Evolutionary conservation across 2,113 vertebrate species (phyloP), one percentile per base, ranked within the genome.

Genomic region (Nycticorax nycticorax): DNA sequence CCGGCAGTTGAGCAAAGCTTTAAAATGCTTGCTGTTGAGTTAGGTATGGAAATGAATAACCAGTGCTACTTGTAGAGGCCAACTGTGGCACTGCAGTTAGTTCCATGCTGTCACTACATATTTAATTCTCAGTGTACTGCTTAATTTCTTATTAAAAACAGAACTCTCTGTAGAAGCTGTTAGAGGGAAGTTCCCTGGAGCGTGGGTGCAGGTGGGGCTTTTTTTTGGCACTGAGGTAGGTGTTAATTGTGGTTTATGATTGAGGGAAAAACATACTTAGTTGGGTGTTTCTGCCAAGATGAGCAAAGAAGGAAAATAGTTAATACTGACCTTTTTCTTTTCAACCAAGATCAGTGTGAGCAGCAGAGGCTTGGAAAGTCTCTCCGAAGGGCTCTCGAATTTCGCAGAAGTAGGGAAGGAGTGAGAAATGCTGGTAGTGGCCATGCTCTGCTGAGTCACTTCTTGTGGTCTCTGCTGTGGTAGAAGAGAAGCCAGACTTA

Each of bases 241-340:
- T 97, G 95, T 96, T 89, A 95, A 89, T 91, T 93, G 95, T 91
- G 92, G 94, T 73, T 89, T 85, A 16, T 95, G 84, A 87, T 33
- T 89, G 89, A 93, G 37, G 74, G 73, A 86, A 94, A 79, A 89
- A 69, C 37, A 3, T 37, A 71, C 72, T 74, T 63, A 64, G 88
- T 32, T 83, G 55, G 69, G 12, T 39, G 53, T 91, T 89, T 91
- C 86, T 97, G 92, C 77, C 76, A 82, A 92, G 80, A 85, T 87
- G 92, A 84, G 89, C 66, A 43, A 92, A 93, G 94, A 80, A 81
- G 88, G 64, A 93, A 96, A 94, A 96, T 50, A 77, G 91, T 89
- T 94, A 91, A 89, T 91, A 89, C 50, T 94, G 92, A 94, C 83
- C 89, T 96, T 95, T 96, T 87, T 67, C 13, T 33, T 94, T 92